These are phyloP conservation scores for Polypedilum vanderplanki DNA, from an alignment of 1,140 invertebrate genomes.

Conservation along the genomic window DNA sequence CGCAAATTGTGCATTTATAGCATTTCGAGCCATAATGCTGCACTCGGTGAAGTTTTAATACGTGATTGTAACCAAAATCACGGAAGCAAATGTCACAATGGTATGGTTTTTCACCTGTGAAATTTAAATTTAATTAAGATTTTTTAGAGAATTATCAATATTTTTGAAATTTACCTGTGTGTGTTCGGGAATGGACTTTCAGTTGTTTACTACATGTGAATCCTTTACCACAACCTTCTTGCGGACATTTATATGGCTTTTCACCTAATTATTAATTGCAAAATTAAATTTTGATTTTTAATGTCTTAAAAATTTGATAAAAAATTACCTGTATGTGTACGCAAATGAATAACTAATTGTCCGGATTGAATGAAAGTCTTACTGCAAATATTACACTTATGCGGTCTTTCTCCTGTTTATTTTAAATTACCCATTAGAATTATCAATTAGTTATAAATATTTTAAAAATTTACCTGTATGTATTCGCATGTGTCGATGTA, in stretches of 20 bases:
- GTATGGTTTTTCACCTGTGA: conserved; percentile 61
- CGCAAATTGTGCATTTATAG: conserved; percentile 85
- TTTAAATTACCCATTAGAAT: neutral
- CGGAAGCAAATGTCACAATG: conserved; percentile 54
- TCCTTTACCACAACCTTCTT: conserved; percentile 72
- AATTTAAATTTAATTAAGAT: conserved; percentile 46
- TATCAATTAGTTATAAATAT: neutral
- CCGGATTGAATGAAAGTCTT: conserved; percentile 88
- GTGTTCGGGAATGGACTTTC: conserved; percentile 76
- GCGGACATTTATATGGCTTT: conserved; percentile 80
- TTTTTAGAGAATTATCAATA: conserved; percentile 51
- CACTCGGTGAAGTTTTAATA: conserved; percentile 80
- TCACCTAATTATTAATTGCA: conserved; percentile 52
- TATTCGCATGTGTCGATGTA: conserved; percentile 87
- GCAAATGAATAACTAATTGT: conserved; percentile 74
- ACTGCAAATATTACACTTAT: conserved; percentile 86
- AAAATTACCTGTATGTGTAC: conserved; percentile 64
- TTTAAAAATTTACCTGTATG: conserved; percentile 54
- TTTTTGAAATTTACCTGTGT: conserved; percentile 68
- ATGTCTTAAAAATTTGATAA: neutral
- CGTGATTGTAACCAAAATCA: conserved; percentile 79
- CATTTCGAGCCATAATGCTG: conserved; percentile 86
- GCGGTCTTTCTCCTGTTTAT: conserved; percentile 70
- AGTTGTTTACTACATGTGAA: conserved; percentile 87
- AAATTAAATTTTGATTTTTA: neutral